These are phyloP conservation scores for Pygoscelis antarcticus DNA, from an alignment of 2,113 vertebrate species.

Conservation along the genomic window DNA sequence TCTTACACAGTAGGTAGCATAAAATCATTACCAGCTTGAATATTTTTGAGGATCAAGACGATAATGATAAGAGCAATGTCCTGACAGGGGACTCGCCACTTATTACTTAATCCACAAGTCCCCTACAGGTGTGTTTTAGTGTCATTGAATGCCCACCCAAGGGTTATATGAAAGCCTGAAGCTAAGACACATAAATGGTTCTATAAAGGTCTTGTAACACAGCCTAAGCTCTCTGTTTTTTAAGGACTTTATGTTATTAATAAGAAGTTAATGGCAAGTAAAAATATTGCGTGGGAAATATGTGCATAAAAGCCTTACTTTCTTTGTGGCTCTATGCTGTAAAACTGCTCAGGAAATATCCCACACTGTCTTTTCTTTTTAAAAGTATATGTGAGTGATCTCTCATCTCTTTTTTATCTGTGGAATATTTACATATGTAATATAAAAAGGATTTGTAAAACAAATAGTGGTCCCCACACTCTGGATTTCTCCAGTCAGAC, in stretches of 20 bases:
- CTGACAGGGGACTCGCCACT: conserved; percentile 54
- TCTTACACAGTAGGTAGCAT: conserved; percentile 71
- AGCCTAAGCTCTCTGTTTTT: conserved; percentile 53
- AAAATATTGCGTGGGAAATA: conserved; percentile 18
- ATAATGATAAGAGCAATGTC: conserved; percentile 72
- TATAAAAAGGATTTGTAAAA: conserved; percentile 58
- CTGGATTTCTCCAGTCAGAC: conserved; percentile 18
- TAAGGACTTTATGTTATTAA: conserved; percentile 52
- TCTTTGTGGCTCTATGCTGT: not conserved
- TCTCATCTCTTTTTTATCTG: not conserved
- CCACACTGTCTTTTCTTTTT: conserved; percentile 32
- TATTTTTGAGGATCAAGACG: conserved; percentile 71
- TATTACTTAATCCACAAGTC: conserved; percentile 69
- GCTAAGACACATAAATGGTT: conserved; percentile 62
- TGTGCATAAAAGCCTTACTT: not conserved
- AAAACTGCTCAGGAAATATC: conserved; percentile 40
- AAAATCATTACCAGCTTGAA: conserved; percentile 77
- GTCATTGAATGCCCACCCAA: conserved; percentile 71
- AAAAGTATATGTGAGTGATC: not conserved
- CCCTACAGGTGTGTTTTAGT: conserved; percentile 64
- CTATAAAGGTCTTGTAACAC: conserved; percentile 62
- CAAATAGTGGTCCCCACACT: conserved; percentile 20
- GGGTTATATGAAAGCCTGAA: conserved; percentile 66
- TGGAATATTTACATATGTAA: conserved; percentile 57
- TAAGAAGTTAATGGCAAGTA: conserved; percentile 51